phyloP scores from a whole-genome alignment of 2,797 vertebrate species.

The Coccyzus lansbergi region DNA sequence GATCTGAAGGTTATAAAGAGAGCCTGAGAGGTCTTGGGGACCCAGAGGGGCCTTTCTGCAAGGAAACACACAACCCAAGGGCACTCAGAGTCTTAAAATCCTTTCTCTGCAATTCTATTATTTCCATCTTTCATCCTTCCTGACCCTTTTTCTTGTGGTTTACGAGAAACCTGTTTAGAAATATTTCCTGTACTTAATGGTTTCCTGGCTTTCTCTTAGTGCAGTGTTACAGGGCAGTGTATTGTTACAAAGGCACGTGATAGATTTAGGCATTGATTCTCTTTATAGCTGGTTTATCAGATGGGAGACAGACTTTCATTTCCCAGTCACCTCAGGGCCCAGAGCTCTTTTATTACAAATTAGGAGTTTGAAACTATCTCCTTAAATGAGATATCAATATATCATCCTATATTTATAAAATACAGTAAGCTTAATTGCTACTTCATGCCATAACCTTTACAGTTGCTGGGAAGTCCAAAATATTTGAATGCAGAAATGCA shows the following conservation, averaged over 20 bases:
- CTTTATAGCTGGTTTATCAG: conserved; percentile 32
- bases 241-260: background rate
- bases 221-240: background rate
- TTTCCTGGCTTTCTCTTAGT: background rate
- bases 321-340: background rate
- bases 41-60: background rate
- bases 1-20: background rate
- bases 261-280: conserved; percentile 28
- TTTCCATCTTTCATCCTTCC: background rate
- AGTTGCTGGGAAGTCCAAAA: background rate
- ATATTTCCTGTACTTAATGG: background rate
- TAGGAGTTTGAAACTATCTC: background rate
- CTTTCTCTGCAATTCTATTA: background rate
- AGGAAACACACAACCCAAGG: background rate
- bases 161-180: background rate
- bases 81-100: background rate
- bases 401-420: background rate
- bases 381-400: background rate
- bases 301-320: conserved; percentile 10
- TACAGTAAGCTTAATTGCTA: background rate
- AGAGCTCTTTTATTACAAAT: background rate
- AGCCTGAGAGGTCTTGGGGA: background rate
- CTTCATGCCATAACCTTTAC: conserved; percentile 17
- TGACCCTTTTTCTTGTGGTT: background rate
- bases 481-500: background rate